Base-by-base conservation (phyloP, 2,113 vertebrate genomes). In the Alaudala cheleensis region DNA sequence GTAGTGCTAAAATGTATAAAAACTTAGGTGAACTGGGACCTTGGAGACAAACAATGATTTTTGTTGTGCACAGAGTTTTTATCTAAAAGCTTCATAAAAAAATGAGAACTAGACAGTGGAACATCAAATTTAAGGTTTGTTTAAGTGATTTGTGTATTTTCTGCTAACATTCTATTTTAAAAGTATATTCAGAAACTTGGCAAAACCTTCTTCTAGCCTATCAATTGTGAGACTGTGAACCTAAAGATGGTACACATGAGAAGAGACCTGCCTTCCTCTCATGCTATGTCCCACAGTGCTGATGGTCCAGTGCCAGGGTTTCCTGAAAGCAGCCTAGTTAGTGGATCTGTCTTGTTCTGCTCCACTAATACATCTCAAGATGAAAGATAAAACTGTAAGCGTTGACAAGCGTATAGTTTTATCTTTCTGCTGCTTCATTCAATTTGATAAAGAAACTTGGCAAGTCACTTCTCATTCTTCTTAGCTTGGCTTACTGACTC, bases 361-460 rank as follows among this genome's bases (percentile, higher is more conserved):
- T 84, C 42, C 51, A 81, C 16, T 42, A 86, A 73, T 31, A 40
- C 22, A 20, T 62, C 39, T 66, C 50, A 81, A 62, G 76, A 92
- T 83, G 88, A 82, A 71, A 92, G 79, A 69, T 76, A 93, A 86
- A 90, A 83, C 80, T 50, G 10, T 67, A 72, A 88, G 22, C 0
- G 0, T 31, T 93, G 82, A 47, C 47, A 93, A 31, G 28, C 0
- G 0, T 51, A 11, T 9, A 56, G 53, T 66, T 92, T 82, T 91
- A 84, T 87, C 80, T 86, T 91, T 78, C 45, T 81, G 11, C 13
- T 74, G 11, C 62, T 91, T 84, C 45, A 12, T 82, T 61, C 11
- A 45, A 26, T 87, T 92, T 87, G 73, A 49, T 91, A 93, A 84
- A 70, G 83, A 81, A 81, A 49, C 37, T 72, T 93, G 84, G 45